phyloP scores from a whole-genome alignment of 2,113 vertebrate genomes.

The Carassius gibelio region DNA sequence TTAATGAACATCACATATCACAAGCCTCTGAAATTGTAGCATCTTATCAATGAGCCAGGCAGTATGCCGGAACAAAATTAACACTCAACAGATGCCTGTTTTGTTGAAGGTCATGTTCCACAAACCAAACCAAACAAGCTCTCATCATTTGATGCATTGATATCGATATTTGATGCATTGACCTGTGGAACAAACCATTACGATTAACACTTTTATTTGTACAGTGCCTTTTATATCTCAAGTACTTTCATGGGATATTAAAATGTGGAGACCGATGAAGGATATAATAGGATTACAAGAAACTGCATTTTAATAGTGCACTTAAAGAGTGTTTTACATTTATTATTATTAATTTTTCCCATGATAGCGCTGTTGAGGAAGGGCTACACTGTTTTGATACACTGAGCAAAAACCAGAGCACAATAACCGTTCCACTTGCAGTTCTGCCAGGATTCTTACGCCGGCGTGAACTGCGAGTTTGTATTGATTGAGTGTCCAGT shows the following conservation, averaged over 20 bases:
- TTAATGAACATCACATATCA: constrained; percentile 54
- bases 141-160: constrained; percentile 29
- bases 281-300: not conserved
- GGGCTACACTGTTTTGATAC: not conserved
- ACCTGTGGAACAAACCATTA: constrained; percentile 24
- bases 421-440: constrained; percentile 53
- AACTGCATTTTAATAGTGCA: not conserved
- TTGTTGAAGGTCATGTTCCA: constrained; percentile 45
- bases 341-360: not conserved
- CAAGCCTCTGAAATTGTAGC: constrained; percentile 39
- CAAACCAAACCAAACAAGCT: constrained; percentile 39
- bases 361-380: not conserved
- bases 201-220: constrained; percentile 11
- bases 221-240: not conserved
- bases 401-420: constrained; percentile 1
- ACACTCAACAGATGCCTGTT: constrained; percentile 29
- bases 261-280: not conserved
- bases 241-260: not conserved
- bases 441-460: constrained; percentile 33
- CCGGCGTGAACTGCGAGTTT: constrained; percentile 33
- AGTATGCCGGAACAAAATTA: constrained; percentile 28
- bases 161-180: constrained; percentile 32
- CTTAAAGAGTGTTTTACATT: not conserved
- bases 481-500: constrained; percentile 54
- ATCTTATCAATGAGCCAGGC: constrained; percentile 30